Conservation (phyloP, 2,113 vertebrate genomes). For the Pomatorhinus ruficollis region DNA sequence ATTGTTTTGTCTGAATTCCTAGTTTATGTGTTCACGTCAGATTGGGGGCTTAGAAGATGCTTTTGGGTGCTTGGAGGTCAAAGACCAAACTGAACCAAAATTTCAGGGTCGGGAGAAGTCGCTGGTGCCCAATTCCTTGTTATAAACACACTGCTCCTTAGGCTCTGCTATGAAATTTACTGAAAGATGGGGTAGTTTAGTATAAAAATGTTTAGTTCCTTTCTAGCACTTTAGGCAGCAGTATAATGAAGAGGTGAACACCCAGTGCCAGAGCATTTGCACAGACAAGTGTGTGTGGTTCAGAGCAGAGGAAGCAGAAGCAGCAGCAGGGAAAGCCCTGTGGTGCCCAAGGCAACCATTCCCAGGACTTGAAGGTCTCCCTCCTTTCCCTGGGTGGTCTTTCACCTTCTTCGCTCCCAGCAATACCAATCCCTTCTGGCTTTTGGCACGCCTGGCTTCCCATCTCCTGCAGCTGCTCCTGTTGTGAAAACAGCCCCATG, state of each 20-base stretch:
- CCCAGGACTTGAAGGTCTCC: background rate
- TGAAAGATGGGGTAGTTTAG: background rate
- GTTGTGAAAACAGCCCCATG: background rate
- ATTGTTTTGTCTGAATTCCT: background rate
- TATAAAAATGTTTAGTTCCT: background rate
- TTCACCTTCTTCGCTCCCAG: accelerated
- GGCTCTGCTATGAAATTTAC: background rate
- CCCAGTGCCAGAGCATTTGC: background rate
- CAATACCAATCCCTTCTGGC: background rate
- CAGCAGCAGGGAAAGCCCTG: background rate
- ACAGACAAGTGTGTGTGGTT: background rate
- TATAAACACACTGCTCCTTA: background rate
- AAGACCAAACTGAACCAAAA: background rate
- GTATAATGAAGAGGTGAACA: background rate
- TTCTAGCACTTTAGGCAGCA: background rate
- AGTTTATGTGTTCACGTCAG: background rate
- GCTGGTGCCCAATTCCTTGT: background rate
- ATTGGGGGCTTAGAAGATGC: background rate
- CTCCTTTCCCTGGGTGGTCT: background rate
- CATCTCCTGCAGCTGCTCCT: background rate
- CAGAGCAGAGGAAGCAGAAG: background rate
- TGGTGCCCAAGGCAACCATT: background rate
- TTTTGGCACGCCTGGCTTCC: background rate
- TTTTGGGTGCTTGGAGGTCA: background rate
- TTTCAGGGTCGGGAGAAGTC: background rate